Evolutionary conservation across 2,888 invertebrate species (phyloP), one percentile per base, ranked within the genome.

Genomic region (Steinernema hermaphroditum): DNA sequence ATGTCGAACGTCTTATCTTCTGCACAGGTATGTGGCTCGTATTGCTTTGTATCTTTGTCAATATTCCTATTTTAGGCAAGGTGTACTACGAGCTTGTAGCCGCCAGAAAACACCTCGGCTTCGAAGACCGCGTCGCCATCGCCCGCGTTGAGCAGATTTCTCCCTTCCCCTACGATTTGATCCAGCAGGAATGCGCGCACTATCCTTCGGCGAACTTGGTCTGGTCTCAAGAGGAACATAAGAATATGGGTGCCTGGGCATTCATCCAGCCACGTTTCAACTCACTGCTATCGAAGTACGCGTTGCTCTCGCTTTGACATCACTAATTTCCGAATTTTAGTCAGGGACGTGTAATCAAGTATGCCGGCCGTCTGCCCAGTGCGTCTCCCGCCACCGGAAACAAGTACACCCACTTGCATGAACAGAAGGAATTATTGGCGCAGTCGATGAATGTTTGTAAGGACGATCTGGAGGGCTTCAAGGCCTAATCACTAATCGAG

Each of bases 371-470:
- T 79, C 91, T 92, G 27, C 92, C 93, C 12, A 93, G 93, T 77
- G 94, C 98, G 0, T 94, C 97, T 1, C 93, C 98, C 29, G 96
- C 98, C 76, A 97, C 98, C 22, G 98, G 74, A 85, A 96, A 94
- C 87, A 98, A 98, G 90, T 93, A 93, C 86, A 93, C 93, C 84
- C 96, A 98, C 79, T 79, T 87, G 70, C 85, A 87, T 81, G 89
- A 89, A 80, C 87, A 88, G 75, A 83, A 85, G n/a, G 86, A 87
- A 70, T 83, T 89, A 76, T 78, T 89, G 78, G 86, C 87, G 68
- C 83, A 87, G 50, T 87, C 87, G 16, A 83, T 88, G 72, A 80
- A 78, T 71, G 80, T 82, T 8, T 75, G 79, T 37, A 80, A 81
- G 54, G 72, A 77, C 19, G 72, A 78, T 70, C 74, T 83, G 22